A percentile compares a stretch with the other conserved stretches of the same genome.
These are phyloP conservation scores for Tragelaphus strepsiceros DNA, from an alignment of 2,113 vertebrate species.

Conservation along the genomic window DNA sequence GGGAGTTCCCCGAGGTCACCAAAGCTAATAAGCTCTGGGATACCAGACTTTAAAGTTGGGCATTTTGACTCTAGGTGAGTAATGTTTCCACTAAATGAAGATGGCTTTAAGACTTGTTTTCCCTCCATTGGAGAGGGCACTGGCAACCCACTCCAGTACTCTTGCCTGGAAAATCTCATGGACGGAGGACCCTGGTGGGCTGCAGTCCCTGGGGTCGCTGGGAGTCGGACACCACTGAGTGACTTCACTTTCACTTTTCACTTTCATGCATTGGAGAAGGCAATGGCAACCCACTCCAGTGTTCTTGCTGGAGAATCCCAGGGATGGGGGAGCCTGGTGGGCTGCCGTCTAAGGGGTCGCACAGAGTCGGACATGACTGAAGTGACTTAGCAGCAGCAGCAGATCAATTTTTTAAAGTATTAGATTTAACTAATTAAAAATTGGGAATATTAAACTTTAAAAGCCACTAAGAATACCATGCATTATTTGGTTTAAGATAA, in stretches of 20 bases:
- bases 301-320: too few species aligned
- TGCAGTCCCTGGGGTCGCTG: too few species aligned
- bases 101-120: neutral
- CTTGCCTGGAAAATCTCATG: too few species aligned
- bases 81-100: neutral
- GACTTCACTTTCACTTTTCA: too few species aligned
- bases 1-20: neutral
- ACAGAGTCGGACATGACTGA: too few species aligned
- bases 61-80: neutral
- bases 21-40: neutral
- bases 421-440: neutral
- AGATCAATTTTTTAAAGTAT: neutral
- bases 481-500: neutral
- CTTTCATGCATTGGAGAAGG: too few species aligned
- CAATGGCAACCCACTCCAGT: too few species aligned
- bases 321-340: too few species aligned
- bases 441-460: neutral
- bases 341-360: too few species aligned
- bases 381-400: too few species aligned
- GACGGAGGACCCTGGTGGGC: too few species aligned
- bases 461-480: neutral
- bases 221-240: rapidly evolving
- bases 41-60: neutral
- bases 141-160: rapidly evolving
- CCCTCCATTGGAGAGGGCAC: neutral